These are phyloP conservation scores for Dasysyrphus albostriatus DNA, from an alignment of 2,888 invertebrate species.

Conservation along the genomic window DNA sequence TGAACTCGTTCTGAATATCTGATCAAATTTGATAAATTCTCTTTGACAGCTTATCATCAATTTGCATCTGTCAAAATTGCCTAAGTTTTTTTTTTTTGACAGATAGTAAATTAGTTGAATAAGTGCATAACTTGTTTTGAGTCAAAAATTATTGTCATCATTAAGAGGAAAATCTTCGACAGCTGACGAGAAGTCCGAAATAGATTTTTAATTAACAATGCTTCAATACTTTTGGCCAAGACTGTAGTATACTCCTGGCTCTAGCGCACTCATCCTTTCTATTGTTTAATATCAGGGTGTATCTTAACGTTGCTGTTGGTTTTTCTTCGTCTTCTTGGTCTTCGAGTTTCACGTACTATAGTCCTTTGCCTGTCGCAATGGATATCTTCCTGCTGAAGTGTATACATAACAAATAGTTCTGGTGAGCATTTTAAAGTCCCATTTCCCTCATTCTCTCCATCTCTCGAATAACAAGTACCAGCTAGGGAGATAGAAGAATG, in stretches of 20 bases:
- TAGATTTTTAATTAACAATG: background rate
- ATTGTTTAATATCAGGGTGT: constrained; percentile 44
- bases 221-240: background rate
- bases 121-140: background rate
- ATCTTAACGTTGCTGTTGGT: constrained; percentile 25
- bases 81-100: background rate
- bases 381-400: constrained; percentile 73
- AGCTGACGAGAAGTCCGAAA: background rate
- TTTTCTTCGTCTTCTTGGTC: constrained; percentile 25
- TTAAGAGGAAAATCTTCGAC: background rate
- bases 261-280: constrained; percentile 37
- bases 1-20: background rate
- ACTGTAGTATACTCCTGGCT: background rate
- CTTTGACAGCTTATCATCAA: background rate
- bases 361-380: constrained; percentile 65
- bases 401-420: constrained; percentile 73
- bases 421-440: constrained; percentile 40
- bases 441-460: background rate
- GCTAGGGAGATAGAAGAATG: constrained; percentile 10
- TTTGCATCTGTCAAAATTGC: background rate
- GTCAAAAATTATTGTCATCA: too few species aligned
- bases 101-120: background rate
- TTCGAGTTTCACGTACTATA: constrained; percentile 27
- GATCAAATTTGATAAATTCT: background rate
- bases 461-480: constrained; percentile 3